A percentile compares a stretch with the other conserved stretches of the same genome.
These are phyloP conservation scores for Kryptolebias ocellatus DNA, from an alignment of 2,797 vertebrate species.

Conservation along the genomic window DNA sequence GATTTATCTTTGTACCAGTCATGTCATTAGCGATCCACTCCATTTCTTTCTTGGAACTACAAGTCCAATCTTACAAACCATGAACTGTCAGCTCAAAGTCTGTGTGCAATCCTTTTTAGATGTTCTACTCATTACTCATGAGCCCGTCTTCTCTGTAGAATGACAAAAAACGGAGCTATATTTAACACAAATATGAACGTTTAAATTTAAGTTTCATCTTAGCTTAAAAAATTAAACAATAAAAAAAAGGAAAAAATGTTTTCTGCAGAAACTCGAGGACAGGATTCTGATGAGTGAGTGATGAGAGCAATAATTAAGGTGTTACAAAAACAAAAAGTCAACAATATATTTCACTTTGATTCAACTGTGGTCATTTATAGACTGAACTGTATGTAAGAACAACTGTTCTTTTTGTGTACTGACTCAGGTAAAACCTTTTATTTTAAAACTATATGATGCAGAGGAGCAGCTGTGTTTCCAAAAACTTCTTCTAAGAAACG, in stretches of 20 bases:
- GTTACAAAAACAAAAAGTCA: no score
- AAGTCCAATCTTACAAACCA: conserved; percentile 1
- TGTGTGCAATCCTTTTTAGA: conserved; percentile 7
- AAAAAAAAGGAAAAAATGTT: not conserved
- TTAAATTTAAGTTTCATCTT: not conserved
- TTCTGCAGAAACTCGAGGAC: not conserved
- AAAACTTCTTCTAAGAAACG: not conserved
- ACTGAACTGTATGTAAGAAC: not conserved
- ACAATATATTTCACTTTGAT: no score
- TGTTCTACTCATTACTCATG: not conserved
- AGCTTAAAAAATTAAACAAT: not conserved
- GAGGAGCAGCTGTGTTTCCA: not conserved
- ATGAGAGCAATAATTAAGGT: no score
- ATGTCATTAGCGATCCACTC: conserved; percentile 24
- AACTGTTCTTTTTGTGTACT: not conserved
- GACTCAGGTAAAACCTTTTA: not conserved
- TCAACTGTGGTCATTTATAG: no score
- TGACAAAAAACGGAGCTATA: not conserved
- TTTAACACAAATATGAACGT: not conserved
- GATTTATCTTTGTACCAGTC: conserved; percentile 17
- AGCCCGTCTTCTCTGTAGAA: not conserved
- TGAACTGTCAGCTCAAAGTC: not conserved
- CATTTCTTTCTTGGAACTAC: conserved; percentile 1
- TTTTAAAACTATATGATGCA: not conserved
- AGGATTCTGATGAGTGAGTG: not conserved